phyloP scores from a whole-genome alignment of 1,140 invertebrate genomes.

The Choristoneura fumiferana region DNA sequence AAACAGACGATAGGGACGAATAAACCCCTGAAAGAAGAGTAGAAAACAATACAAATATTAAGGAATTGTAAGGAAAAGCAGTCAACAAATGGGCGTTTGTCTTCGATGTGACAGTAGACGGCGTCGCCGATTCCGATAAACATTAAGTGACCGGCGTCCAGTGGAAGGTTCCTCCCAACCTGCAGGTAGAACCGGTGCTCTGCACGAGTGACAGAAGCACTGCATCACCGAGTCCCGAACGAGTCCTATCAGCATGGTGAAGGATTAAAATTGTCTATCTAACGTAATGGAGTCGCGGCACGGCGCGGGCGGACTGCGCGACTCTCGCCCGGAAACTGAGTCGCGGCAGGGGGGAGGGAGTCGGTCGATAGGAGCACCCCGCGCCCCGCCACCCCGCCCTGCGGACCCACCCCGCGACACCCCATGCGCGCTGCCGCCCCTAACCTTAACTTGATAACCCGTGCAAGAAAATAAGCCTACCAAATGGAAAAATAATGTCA shows the following conservation, averaged over 20 bases:
- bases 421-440: conserved; percentile 58
- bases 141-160: conserved; percentile 10
- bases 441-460: conserved; percentile 75
- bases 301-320: conserved; percentile 69
- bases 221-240: conserved; percentile 92
- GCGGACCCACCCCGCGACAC: conserved; percentile 56
- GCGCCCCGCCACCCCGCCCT: conserved; percentile 54
- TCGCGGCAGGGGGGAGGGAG: conserved; percentile 57
- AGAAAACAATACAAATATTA: too few relatives aligned
- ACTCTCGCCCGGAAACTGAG: conserved; percentile 75
- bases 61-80: neutral
- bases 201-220: conserved; percentile 94
- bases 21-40: too few relatives aligned
- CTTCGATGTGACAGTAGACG: conserved; percentile 36
- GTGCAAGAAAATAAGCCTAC: conserved; percentile 73
- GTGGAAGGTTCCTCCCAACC: conserved; percentile 71
- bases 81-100: conserved; percentile 38
- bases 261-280: conserved; percentile 70
- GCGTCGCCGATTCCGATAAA: conserved; percentile 36
- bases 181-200: conserved; percentile 86
- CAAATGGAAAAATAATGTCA: conserved; percentile 73
- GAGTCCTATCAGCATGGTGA: conserved; percentile 89
- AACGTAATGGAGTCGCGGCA: conserved; percentile 69
- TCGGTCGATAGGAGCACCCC: conserved; percentile 66
- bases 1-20: too few relatives aligned